phyloP scores from a whole-genome alignment of 2,888 invertebrate genomes.

The Caenorhabditis sinica region DNA sequence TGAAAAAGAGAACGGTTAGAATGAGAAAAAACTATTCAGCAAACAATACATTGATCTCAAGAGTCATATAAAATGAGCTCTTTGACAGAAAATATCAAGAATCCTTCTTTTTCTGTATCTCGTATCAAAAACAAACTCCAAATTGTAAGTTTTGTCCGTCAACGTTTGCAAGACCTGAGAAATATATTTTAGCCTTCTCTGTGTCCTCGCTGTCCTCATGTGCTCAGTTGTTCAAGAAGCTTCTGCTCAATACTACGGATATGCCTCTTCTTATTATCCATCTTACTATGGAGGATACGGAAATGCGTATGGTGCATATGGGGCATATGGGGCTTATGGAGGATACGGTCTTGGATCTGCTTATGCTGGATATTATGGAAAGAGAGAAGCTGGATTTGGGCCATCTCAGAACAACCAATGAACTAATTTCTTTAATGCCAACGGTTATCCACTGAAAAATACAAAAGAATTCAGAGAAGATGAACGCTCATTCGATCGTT shows the following conservation, averaged over 20 bases:
- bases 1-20: neutral
- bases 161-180: neutral
- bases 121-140: conserved; percentile 1
- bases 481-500: neutral
- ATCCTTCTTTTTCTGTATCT: neutral
- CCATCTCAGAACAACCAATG: conserved; percentile 35
- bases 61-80: neutral
- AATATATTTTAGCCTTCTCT: conserved; percentile 41
- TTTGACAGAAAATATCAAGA: neutral
- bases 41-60: neutral
- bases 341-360: conserved; percentile 57
- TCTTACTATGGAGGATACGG: conserved; percentile 54
- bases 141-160: conserved; percentile 34
- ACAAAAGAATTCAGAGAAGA: neutral
- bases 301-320: conserved; percentile 30
- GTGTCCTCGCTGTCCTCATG: conserved; percentile 49
- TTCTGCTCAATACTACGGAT: conserved; percentile 55
- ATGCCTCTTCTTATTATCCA: too few species aligned
- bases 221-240: conserved; percentile 59
- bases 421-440: too few species aligned
- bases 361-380: conserved; percentile 61
- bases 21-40: neutral
- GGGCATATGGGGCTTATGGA: conserved; percentile 47
- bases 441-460: too few species aligned
- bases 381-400: conserved; percentile 60